Base-by-base conservation (phyloP, 2,888 invertebrate species). In the Tetragonisca angustula region DNA sequence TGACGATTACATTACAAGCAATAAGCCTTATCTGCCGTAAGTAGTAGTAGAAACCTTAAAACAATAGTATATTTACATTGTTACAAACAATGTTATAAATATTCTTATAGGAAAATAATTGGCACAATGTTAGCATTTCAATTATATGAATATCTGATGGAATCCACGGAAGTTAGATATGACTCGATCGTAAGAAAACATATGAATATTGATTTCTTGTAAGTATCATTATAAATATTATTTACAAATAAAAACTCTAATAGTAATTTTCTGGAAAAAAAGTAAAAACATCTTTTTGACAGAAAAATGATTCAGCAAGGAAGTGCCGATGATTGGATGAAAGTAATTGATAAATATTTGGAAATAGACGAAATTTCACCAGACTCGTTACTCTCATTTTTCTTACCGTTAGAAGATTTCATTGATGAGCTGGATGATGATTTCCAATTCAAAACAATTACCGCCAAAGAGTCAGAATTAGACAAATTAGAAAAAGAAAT, bases 21-120 rank as follows among this genome's bases (percentile, higher is more conserved):
- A 94, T 74, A 92, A 88, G 76, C 94, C 94, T 50, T 93, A 94
- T 85, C 90, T 93, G 9, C 84, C 93, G 93, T 94, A 82, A 93
- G 93, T 92, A 79, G 0, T 36, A 24, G 64, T 27, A 72, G 32
- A 56, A n/a, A 36, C 50, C 21, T 36, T 15, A 54, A 64, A 19
- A 15, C 1, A 19, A 11, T 43, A 9, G 54, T 9, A 4, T 27
- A 17, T 6, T 27, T 43, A 11, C 4, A 15, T 61, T 61, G 19
- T 43, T 43, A 43, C 43, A 43, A 43, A 43, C 43, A 43, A 43
- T 43, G 43, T 43, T 69, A 21, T 56, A 56, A 21, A 43, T 52
- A 32, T 81, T 74, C 24, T 86, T 86, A 50, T 79, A 94, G 94
- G 13, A 94, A 94, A 90, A 88, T 92, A 71, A 76, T 91, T 52